Conservation (phyloP, 2,797 vertebrate genomes). For the Sorex maritimensis region DNA sequence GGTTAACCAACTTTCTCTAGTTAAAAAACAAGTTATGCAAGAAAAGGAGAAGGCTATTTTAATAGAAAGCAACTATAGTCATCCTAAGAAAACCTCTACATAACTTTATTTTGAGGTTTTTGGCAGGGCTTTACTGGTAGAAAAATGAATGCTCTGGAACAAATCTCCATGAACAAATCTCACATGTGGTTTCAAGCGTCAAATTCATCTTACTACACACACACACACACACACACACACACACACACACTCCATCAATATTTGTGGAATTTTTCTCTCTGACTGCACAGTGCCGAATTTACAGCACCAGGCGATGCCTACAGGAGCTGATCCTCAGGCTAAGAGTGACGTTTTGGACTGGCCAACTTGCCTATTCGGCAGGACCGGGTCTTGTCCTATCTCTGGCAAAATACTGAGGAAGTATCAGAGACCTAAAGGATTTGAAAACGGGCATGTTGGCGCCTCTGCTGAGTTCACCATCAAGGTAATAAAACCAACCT, state of each 20-base stretch:
- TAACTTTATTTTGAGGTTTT: conserved; percentile 49
- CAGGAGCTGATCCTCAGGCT: not conserved
- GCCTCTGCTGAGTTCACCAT: not conserved
- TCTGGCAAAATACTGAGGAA: conserved; percentile 40
- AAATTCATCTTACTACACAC: not conserved
- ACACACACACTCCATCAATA: not conserved
- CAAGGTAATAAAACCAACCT: not conserved
- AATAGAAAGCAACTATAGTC: conserved; percentile 45
- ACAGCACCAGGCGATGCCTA: not conserved
- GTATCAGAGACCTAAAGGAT: not conserved
- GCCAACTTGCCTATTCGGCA: not conserved
- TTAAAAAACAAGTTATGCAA: conserved; percentile 62
- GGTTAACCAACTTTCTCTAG: conserved; percentile 35
- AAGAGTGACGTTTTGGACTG: not conserved
- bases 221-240: not conserved
- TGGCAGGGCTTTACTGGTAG: conserved; percentile 34
- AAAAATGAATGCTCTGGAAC: conserved; percentile 56
- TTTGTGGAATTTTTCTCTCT: not conserved
- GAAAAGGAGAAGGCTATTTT: conserved; percentile 10
- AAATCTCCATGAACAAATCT: conserved; percentile 49
- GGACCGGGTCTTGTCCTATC: not conserved
- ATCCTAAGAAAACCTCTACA: conserved; percentile 24
- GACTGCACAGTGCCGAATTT: not conserved
- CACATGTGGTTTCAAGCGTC: conserved; percentile 62
- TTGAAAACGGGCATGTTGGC: conserved; percentile 21